Evolutionary conservation across 2,113 vertebrate genomes (phyloP).

Genomic region (Nibea albiflora): DNA sequence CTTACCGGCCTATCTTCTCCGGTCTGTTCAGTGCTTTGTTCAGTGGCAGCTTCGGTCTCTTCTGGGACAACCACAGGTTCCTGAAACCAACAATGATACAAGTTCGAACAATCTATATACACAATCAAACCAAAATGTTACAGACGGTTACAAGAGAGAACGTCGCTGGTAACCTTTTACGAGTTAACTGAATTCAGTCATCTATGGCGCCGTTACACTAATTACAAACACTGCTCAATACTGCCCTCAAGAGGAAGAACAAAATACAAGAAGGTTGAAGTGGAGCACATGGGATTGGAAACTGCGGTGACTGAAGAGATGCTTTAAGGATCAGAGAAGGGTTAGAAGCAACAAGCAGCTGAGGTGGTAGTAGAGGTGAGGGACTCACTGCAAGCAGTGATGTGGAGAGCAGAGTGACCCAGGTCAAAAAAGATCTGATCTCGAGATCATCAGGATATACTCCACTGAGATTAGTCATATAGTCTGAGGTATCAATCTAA

Average conservation of each 20-base stretch:
- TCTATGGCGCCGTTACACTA: background rate
- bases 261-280: slow-evolving; percentile 1
- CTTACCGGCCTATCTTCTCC: slow-evolving; percentile 49
- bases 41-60: slow-evolving; percentile 5
- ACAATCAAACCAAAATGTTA: background rate
- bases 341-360: background rate
- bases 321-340: background rate
- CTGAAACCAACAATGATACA: slow-evolving; percentile 43
- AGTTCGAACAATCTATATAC: background rate
- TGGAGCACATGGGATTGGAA: rapidly evolving
- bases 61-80: slow-evolving; percentile 6
- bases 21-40: slow-evolving; percentile 1
- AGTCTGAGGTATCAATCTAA: background rate
- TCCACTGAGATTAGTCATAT: background rate
- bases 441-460: background rate
- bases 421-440: background rate
- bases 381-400: background rate
- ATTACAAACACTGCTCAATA: slow-evolving; percentile 25
- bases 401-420: slow-evolving; percentile 43
- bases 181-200: background rate
- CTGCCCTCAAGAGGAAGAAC: slow-evolving; percentile 58
- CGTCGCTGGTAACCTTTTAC: background rate
- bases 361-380: slow-evolving; percentile 10
- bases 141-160: background rate
- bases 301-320: background rate